These are phyloP conservation scores for Tholera decimalis DNA, from an alignment of 2,888 invertebrate genomes.

Conservation along the genomic window DNA sequence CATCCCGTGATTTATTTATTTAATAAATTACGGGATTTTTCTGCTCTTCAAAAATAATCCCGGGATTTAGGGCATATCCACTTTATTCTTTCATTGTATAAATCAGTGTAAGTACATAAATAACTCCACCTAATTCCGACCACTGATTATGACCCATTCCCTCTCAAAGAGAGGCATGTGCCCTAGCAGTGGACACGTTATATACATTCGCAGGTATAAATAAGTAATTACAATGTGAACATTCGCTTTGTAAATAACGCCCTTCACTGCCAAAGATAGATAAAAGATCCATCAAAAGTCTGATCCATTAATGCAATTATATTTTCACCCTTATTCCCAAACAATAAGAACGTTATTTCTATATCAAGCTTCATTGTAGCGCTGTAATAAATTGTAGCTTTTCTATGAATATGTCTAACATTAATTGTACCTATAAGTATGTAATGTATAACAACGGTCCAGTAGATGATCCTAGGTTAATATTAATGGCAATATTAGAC, in stretches of 20 bases:
- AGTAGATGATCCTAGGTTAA: conserved; percentile 55
- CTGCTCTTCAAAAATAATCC: too few species aligned
- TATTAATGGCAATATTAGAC: conserved; percentile 49
- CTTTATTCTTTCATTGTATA: too few species aligned
- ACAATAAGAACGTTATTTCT: conserved; percentile 20
- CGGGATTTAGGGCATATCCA: too few species aligned
- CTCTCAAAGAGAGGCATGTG: too few species aligned
- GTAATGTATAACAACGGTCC: conserved; percentile 58
- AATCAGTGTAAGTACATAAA: too few species aligned
- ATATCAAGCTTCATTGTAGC: conserved; percentile 21
- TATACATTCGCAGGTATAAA: too few species aligned
- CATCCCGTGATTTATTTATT: too few species aligned
- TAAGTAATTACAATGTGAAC: too few species aligned
- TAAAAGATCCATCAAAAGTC: not conserved
- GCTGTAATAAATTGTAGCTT: conserved; percentile 67
- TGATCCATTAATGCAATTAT: not conserved
- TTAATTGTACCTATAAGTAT: conserved; percentile 42
- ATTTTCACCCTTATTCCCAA: not conserved
- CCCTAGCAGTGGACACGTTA: too few species aligned
- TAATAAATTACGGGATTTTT: too few species aligned
- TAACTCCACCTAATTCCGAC: too few species aligned
- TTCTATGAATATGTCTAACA: conserved; percentile 57
- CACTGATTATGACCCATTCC: too few species aligned
- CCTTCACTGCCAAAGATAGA: not conserved
- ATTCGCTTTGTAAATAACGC: not conserved